Evolutionary conservation across 2,797 vertebrate genomes (phyloP).

Genomic region (Falco rusticolus): DNA sequence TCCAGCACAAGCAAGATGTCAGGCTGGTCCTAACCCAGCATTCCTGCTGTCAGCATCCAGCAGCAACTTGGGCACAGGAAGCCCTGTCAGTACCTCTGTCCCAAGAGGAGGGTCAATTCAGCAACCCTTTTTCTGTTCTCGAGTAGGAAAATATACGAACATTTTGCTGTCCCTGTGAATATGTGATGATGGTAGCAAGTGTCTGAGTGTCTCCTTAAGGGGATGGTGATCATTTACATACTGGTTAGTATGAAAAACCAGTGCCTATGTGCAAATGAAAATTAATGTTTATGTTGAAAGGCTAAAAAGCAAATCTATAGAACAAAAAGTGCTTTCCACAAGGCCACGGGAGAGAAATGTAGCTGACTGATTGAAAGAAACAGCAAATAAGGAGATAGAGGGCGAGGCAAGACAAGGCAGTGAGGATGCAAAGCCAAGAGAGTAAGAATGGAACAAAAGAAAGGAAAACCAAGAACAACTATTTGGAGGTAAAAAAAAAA

Average conservation of each 20-base stretch:
- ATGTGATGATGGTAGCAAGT: neutral
- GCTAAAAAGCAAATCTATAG: neutral
- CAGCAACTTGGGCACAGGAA: neutral
- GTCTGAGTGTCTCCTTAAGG: neutral
- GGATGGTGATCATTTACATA: neutral
- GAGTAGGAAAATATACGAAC: neutral
- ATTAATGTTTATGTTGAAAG: neutral
- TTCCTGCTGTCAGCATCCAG: neutral
- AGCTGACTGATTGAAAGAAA: neutral
- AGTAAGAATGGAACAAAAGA: neutral
- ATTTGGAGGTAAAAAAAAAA: neutral
- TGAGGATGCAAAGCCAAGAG: neutral
- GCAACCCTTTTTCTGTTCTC: neutral
- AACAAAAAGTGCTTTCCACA: neutral
- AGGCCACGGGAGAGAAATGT: neutral
- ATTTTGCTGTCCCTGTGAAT: neutral
- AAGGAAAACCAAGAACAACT: neutral
- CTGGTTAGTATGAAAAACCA: neutral
- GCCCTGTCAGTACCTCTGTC: neutral
- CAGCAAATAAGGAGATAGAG: neutral
- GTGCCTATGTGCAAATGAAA: neutral
- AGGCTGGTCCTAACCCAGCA: neutral
- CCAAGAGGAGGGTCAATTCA: neutral
- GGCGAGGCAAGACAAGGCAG: neutral
- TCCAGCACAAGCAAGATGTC: neutral